phyloP scores from a whole-genome alignment of 2,888 invertebrate genomes.

The Hetaerina titia region DNA sequence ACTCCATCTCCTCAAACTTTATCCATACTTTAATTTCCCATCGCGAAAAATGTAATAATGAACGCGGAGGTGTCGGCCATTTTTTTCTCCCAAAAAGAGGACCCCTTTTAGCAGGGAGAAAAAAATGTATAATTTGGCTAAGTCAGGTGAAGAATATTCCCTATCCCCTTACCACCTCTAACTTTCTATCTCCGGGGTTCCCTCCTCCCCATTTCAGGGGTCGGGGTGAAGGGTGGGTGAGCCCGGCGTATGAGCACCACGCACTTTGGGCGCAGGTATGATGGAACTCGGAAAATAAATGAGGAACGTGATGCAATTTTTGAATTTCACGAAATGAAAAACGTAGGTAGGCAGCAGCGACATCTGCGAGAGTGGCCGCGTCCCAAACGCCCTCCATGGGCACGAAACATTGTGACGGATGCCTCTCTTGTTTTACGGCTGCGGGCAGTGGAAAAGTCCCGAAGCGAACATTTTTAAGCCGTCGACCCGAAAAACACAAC shows the following conservation, averaged over 20 bases:
- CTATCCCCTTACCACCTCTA: not conserved
- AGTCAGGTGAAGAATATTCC: not conserved
- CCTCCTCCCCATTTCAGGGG: not conserved
- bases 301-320: not conserved
- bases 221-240: not conserved
- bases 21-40: not conserved
- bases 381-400: too few species aligned
- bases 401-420: too few species aligned
- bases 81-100: not conserved
- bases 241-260: not conserved
- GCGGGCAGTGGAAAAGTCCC: too few species aligned
- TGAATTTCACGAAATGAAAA: not conserved
- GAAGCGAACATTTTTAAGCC: too few species aligned
- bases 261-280: constrained; percentile 5
- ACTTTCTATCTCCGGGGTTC: too few species aligned
- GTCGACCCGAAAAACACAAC: too few species aligned
- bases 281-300: constrained; percentile 7
- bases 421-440: too few species aligned
- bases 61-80: not conserved
- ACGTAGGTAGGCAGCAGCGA: not conserved
- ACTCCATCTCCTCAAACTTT: not conserved
- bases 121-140: not conserved
- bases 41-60: not conserved
- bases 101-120: not conserved
- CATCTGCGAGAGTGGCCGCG: not conserved